Evolutionary conservation across 2,797 vertebrate genomes (phyloP).

Genomic region (Bryconaethiops microstoma): DNA sequence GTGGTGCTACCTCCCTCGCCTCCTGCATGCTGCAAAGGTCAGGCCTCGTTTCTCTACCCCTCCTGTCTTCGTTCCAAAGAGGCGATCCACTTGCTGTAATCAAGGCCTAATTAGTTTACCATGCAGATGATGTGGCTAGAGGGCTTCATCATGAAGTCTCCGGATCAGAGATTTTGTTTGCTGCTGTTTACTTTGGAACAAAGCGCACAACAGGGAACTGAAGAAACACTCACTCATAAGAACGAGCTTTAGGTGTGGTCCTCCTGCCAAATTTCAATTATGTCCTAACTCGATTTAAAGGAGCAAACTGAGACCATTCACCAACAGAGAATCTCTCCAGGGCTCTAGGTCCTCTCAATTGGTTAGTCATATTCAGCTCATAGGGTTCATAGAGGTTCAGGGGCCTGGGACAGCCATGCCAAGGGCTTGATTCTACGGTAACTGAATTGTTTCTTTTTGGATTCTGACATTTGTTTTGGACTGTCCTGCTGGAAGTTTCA

Average conservation of each 20-base stretch:
- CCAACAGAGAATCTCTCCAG: no score
- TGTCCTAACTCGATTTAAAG: background rate
- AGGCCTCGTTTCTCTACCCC: background rate
- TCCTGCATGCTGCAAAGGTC: conserved; percentile 5
- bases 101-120: conserved; percentile 50
- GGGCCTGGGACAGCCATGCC: no score
- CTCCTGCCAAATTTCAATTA: background rate
- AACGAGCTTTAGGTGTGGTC: background rate
- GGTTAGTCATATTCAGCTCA: no score
- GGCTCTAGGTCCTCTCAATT: no score
- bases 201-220: background rate
- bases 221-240: background rate
- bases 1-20: background rate
- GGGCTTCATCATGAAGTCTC: conserved; percentile 23
- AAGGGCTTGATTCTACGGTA: no score
- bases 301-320: background rate
- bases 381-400: no score
- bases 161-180: background rate
- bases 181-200: background rate
- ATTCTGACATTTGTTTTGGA: no score
- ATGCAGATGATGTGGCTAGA: conserved; percentile 47
- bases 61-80: background rate
- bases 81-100: conserved; percentile 38
- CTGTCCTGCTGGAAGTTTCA: no score
- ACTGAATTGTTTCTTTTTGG: no score